Base-by-base conservation (phyloP, 2,888 invertebrate genomes). In the Boloria selene region DNA sequence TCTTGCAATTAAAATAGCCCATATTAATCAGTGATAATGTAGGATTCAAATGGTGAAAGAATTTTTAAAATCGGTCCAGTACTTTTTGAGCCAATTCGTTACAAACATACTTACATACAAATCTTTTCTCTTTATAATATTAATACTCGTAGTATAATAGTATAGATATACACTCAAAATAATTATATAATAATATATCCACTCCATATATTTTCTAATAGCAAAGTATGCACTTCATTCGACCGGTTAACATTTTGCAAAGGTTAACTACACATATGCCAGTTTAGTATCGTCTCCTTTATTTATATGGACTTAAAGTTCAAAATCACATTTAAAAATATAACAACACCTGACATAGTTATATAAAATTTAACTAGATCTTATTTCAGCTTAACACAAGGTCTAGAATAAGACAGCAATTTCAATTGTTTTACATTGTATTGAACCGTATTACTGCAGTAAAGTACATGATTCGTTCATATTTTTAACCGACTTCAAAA, bases 221-320 rank as follows among this genome's bases (percentile, higher is more conserved):
- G 42, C 59, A 59, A 81, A 78, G 76, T 77, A 78, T 75, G 81
- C 77, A 65, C 71, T 70, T 72, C 69, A 73, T 82, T 53, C 56
- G 83, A 82, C 85, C 83, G 84, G 78, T 72, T 85, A 85, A 83
- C 86, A 86, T 86, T 85, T 85, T 72, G 61, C 71, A 84, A 85
- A 86, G 84, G 86, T 85, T 84, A 84, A 82, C 81, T 83, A 84
- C 82, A 55, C 65, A 64, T 58, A 65, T 64, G 68, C 65, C 59
- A 54, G 42, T 18, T 22, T 18, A 38, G 22, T 17, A n/a, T 14
- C 45, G 10, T 64, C 44, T 51, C 49, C 65, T 56, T 58, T 70
- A 68, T 64, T 49, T 5, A 7, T 31, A 53, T 13, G 2, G 0
- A 0, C 0, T 47, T 58, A 68, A 54, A 53, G 68, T 61, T 68